Percentiles rank a stretch among this genome's conserved stretches.
phyloP scores from a whole-genome alignment of 2,113 vertebrate species.

The Nycticebus coucang region DNA sequence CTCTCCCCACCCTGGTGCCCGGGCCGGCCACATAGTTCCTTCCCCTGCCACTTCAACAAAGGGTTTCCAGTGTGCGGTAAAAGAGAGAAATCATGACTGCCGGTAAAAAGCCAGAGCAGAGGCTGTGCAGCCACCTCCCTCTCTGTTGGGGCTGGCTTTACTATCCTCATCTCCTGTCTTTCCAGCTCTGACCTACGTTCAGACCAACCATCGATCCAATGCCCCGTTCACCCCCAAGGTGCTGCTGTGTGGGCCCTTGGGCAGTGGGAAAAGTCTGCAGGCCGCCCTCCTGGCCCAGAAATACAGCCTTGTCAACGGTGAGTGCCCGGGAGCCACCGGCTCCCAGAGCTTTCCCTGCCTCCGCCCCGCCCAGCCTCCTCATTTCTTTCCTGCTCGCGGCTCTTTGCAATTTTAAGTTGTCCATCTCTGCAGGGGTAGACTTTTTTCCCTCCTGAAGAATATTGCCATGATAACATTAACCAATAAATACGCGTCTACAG shows the following conservation, averaged over 20 bases:
- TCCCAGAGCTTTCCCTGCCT: not conserved
- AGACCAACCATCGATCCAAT: constrained; percentile 79
- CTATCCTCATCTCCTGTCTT: not conserved
- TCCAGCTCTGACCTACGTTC: constrained; percentile 89
- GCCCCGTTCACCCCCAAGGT: constrained; percentile 91
- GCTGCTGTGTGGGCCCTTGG: constrained; percentile 91
- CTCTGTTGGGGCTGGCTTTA: not conserved
- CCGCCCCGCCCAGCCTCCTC: not conserved
- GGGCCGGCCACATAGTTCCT: constrained; percentile 47
- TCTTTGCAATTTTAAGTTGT: constrained; percentile 24
- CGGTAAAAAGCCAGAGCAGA: fast-evolving
- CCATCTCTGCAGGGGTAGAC: not conserved
- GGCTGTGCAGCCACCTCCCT: not conserved
- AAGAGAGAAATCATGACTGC: not conserved
- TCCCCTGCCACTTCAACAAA: constrained; percentile 5
- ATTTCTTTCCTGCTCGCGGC: constrained; percentile 40
- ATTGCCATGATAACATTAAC: constrained; percentile 6
- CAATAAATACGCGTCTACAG: not conserved
- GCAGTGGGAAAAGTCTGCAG: constrained; percentile 93
- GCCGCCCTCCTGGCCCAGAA: constrained; percentile 91
- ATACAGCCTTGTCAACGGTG: constrained; percentile 91
- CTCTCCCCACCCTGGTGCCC: not conserved
- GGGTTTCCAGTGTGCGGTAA: not conserved
- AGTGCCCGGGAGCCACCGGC: constrained; percentile 58
- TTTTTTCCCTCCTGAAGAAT: constrained; percentile 42